A percentile compares a stretch with the other conserved stretches of the same genome.
These are phyloP conservation scores for Drosophila malerkotliana DNA, from an alignment of 1,140 invertebrate species.

Conservation along the genomic window DNA sequence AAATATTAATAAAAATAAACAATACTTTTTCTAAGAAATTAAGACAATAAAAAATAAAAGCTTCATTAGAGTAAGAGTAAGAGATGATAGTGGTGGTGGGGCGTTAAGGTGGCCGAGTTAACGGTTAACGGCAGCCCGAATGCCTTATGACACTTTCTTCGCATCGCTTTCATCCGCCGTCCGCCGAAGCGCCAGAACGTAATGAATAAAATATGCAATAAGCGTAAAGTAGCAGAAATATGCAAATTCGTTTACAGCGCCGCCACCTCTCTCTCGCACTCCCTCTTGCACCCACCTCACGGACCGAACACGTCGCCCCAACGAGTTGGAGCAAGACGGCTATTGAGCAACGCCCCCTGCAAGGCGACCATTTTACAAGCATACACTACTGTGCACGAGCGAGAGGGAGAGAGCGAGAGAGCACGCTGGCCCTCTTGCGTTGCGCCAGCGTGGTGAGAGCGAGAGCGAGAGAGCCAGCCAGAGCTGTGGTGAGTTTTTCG, in stretches of 20 bases:
- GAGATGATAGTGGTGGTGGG: not conserved
- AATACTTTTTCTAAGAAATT: not conserved
- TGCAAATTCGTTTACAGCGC: slow-evolving; percentile 68
- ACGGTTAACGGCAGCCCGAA: slow-evolving; percentile 42
- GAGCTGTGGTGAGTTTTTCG: slow-evolving; percentile 43
- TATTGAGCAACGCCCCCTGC: slow-evolving; percentile 64
- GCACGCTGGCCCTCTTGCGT: not conserved
- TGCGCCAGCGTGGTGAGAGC: slow-evolving; percentile 43
- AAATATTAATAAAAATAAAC: not conserved
- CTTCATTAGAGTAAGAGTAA: not conserved
- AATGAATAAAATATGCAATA: slow-evolving; percentile 81
- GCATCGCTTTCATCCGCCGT: slow-evolving; percentile 25
- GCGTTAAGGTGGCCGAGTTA: not conserved
- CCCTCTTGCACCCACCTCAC: too few species aligned
- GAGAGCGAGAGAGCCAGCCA: not conserved
- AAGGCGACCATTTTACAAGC: slow-evolving; percentile 71
- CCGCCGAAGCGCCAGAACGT: slow-evolving; percentile 66
- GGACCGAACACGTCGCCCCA: not conserved
- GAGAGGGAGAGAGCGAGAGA: slow-evolving; percentile 22
- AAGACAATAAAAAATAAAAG: not conserved
- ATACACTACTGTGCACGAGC: slow-evolving; percentile 36
- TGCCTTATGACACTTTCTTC: slow-evolving; percentile 75
- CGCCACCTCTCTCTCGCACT: not conserved
- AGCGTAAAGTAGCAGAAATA: slow-evolving; percentile 72
- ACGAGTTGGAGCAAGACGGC: slow-evolving; percentile 37